Conservation (phyloP, 2,888 invertebrate species). For the Diplazon laetatorius region DNA sequence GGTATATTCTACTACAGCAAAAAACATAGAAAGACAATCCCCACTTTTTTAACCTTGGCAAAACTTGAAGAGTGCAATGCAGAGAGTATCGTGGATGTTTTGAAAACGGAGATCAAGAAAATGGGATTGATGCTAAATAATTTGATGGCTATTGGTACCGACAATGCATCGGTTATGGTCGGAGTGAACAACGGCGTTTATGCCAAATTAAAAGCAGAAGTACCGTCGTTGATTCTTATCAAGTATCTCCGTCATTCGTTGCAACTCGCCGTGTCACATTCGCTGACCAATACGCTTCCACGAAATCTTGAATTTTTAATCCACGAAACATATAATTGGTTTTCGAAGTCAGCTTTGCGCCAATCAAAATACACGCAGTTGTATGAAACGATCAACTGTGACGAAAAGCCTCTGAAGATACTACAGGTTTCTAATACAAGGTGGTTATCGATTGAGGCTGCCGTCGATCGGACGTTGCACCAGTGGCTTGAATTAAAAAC, state of each 20-base stretch:
- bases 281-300: constrained; percentile 63
- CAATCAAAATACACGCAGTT: constrained; percentile 54
- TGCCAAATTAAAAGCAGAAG: constrained; percentile 72
- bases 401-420: constrained; percentile 68
- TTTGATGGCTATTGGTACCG: constrained; percentile 76
- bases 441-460: constrained; percentile 71
- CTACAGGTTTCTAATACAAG: constrained; percentile 66
- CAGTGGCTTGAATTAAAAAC: constrained; percentile 75
- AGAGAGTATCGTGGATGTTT: constrained; percentile 41
- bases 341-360: constrained; percentile 56
- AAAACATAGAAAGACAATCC: constrained; percentile 11
- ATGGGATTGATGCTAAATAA: constrained; percentile 59
- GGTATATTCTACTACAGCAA: constrained; percentile 60
- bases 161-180: constrained; percentile 77
- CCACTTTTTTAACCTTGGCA: constrained; percentile 29
- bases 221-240: constrained; percentile 71
- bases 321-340: constrained; percentile 65
- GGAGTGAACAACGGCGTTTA: constrained; percentile 77
- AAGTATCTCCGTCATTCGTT: constrained; percentile 77
- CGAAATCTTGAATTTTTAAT: constrained; percentile 74
- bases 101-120: constrained; percentile 29
- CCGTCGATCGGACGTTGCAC: constrained; percentile 69
- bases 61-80: constrained; percentile 43
- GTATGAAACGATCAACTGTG: constrained; percentile 65
- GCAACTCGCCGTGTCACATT: constrained; percentile 72